Base-by-base conservation (phyloP, 2,797 vertebrate genomes). In the Esox masquinongy region DNA sequence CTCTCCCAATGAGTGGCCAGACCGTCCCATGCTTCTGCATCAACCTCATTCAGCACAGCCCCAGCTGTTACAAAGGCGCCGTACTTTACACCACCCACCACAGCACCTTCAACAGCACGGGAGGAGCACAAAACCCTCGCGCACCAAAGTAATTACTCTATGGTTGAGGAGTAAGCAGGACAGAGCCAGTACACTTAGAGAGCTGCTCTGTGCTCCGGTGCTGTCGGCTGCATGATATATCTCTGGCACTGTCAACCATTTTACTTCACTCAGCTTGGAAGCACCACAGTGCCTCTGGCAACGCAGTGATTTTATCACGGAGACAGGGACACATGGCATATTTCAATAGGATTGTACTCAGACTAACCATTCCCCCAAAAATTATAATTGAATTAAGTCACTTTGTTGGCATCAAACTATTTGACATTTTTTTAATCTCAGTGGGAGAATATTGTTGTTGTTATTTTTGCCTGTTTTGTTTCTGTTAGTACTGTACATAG, bases 401-500 rank as follows among this genome's bases (percentile, higher is more conserved):
- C 19, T 61, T 11, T 11, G 56, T 61, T 61, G 56, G 22, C 56
- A 59, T 59, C 6, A 3, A 59, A 59, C 16, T n/a, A 61, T 61
- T 61, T 24, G 22, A 11, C 22, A 24, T 24, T 22, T 4, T 59
- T 59, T 11, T 22, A 59, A 47, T 47, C 56, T 59, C 16, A 59
- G 6, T 11, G 17, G 22, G n/a, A 59, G n/a, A 22, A n/a, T 59
- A 22, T 22, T 24, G 22, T 3, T 56, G 19, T 6, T 22, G 56
- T 59, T n/a, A 59, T 59, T 59, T 59, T 9, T 70, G 78, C 86
- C 77, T 83, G 59, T 75, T 77, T 59, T 24, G 2, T 70, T 79
- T 86, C 77, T 83, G 59, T 75, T 77, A 22, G 9, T 82, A 75
- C 61, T 36, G 82, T 83, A 80, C 78, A 75, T 64, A 83, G 82